Percentiles rank a stretch among this genome's conserved stretches.
These are phyloP conservation scores for Rapana venosa DNA, from an alignment of 2,888 invertebrate genomes.

Conservation along the genomic window DNA sequence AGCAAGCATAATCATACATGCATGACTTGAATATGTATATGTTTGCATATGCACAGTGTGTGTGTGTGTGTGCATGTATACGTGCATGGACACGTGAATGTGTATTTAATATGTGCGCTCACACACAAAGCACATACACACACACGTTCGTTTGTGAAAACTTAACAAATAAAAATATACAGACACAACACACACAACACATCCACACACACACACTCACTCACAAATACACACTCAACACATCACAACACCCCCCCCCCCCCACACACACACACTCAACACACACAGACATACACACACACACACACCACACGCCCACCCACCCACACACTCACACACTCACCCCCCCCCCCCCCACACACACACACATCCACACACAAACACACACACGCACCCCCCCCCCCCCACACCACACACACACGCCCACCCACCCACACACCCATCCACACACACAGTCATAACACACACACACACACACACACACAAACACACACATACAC, in stretches of 20 bases:
- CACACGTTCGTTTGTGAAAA: neutral
- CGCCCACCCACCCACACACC: neutral
- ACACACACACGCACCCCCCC: neutral
- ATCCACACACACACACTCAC: neutral
- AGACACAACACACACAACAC: neutral
- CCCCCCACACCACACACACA: neutral
- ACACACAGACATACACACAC: too few species aligned
- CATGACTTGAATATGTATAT: neutral
- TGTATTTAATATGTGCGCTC: neutral
- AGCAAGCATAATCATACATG: too few species aligned
- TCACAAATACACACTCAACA: too few species aligned
- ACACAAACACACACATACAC: neutral
- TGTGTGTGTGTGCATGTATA: constrained; percentile 21
- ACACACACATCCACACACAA: neutral
- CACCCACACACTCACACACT: neutral
- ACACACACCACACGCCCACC: neutral
- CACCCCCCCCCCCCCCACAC: too few species aligned
- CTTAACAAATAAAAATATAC: neutral
- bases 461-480: neutral
- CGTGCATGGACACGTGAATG: neutral
- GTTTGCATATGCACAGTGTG: neutral
- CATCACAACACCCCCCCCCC: too few species aligned
- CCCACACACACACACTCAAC: too few species aligned
- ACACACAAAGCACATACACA: neutral
- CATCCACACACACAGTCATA: neutral